Conservation (phyloP, 2,113 vertebrate species). For the Sinocyclocheilus anshuiensis region DNA sequence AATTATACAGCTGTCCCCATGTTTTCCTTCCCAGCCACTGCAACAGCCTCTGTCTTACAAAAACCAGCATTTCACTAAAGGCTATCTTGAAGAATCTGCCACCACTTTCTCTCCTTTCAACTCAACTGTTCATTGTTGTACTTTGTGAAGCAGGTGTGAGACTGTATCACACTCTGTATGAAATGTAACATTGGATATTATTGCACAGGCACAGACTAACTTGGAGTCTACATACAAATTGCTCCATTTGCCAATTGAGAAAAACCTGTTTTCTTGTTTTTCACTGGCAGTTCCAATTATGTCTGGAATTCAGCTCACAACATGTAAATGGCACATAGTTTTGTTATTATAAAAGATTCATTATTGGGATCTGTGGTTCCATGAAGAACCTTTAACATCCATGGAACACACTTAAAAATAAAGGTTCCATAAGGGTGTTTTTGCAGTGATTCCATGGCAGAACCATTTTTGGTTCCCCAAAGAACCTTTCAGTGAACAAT, state of each 20-base stretch:
- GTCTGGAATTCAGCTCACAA: not conserved
- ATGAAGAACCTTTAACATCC: not conserved
- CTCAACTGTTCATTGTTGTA: slow-evolving; percentile 46
- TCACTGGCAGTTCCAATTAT: slow-evolving; percentile 1
- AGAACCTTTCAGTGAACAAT: no score
- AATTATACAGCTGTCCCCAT: slow-evolving; percentile 80
- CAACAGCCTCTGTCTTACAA: slow-evolving; percentile 55
- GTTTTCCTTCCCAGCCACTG: slow-evolving; percentile 65
- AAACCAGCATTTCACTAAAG: slow-evolving; percentile 49
- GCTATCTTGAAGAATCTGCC: slow-evolving; percentile 42
- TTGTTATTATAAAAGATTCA: not conserved
- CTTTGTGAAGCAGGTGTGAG: slow-evolving; percentile 37
- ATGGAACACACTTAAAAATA: not conserved
- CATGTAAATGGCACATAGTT: not conserved
- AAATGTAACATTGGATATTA: slow-evolving; percentile 32
- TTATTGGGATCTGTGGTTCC: not conserved
- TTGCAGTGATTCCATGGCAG: no score
- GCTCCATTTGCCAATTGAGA: slow-evolving; percentile 4
- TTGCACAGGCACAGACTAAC: slow-evolving; percentile 12
- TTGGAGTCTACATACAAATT: slow-evolving; percentile 24
- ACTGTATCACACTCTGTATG: slow-evolving; percentile 21
- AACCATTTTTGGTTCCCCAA: no score
- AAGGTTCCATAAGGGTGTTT: no score
- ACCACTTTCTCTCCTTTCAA: slow-evolving; percentile 49
- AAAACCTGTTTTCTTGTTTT: not conserved